These are phyloP conservation scores for Physella acuta DNA, from an alignment of 1,140 invertebrate species.

Conservation along the genomic window DNA sequence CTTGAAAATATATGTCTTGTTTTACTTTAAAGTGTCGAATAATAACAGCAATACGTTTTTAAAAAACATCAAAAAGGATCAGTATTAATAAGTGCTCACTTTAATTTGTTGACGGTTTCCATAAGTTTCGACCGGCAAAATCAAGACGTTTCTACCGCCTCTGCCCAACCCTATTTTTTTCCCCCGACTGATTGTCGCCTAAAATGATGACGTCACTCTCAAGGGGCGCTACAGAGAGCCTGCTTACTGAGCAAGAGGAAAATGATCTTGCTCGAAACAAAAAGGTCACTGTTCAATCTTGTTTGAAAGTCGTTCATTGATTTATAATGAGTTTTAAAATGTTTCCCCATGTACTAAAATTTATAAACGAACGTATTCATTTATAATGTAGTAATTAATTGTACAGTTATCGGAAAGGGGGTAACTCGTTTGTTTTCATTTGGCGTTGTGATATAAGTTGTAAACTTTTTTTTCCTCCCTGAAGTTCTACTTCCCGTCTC, in stretches of 20 bases:
- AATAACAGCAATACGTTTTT: no score
- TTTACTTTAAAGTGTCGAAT: no score
- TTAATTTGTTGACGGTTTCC: no score
- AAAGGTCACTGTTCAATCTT: not conserved
- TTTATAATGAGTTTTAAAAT: not conserved
- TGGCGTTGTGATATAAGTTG: constrained; percentile 17
- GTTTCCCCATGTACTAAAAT: not conserved
- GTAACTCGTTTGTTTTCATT: constrained; percentile 16
- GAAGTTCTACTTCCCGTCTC: constrained; percentile 25
- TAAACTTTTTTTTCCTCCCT: constrained; percentile 9
- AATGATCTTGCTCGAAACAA: not conserved
- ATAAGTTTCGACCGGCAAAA: not conserved
- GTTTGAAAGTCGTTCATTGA: not conserved
- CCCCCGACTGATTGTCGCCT: constrained; percentile 11
- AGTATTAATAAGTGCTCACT: no score
- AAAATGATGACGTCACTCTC: constrained; percentile 5
- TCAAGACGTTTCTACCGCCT: not conserved
- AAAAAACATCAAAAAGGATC: no score
- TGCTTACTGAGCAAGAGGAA: not conserved
- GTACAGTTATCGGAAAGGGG: not conserved
- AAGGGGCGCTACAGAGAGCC: not conserved
- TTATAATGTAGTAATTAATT: not conserved
- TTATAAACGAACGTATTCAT: not conserved
- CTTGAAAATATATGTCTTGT: no score
- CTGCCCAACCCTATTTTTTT: not conserved